Base-by-base conservation (phyloP, 2,797 vertebrate genomes). In the Acipenser oxyrinchus region DNA sequence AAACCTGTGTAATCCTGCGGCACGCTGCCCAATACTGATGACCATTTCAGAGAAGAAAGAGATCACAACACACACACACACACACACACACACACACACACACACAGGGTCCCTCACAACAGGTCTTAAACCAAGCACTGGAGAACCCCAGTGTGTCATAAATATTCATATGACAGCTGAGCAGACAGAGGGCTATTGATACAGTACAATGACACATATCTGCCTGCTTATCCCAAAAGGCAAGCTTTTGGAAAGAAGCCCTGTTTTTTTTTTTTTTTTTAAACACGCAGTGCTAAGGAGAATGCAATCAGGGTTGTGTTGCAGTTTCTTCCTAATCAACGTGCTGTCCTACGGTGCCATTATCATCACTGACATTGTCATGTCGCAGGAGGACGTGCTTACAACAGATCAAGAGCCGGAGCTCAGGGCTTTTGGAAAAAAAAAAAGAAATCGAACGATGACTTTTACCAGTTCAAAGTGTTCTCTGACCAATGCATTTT, bases 121-220 rank as follows among this genome's bases (percentile, higher is more conserved):
- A 4, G n/a, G n/a, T 55, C 52, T 37, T 2, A 9, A 11, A 37
- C 8, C 60, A 8, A 7, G 60, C 12, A 62, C 23, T 61, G 64
- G 71, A 60, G 60, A 63, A 50, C 65, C 13, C 71, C 48, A 49
- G 3, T 55, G 60, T 70, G 64, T 66, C 23, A 67, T 58, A 66
- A 69, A 70, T 72, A 75, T 81, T 77, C 69, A 75, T 77, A 66
- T 61, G 63, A 69, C 15, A 72, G 70, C 74, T 78, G 70, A 72
- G 74, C 71, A 23, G 37, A 72, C 68, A 68, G 72, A 71, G 12
- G 62, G 48, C 55, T 63, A 63, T 64, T 68, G 58, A 73, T 10
- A 60, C 52, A 66, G 74, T 53, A 53, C 15, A 60, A 10, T 15
- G 71, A 68, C 67, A 61, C 13, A 61, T 71, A 64, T 48, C 8